These are phyloP conservation scores for Percopsis omiscomaycus DNA, from an alignment of 2,797 vertebrate species.

Conservation along the genomic window DNA sequence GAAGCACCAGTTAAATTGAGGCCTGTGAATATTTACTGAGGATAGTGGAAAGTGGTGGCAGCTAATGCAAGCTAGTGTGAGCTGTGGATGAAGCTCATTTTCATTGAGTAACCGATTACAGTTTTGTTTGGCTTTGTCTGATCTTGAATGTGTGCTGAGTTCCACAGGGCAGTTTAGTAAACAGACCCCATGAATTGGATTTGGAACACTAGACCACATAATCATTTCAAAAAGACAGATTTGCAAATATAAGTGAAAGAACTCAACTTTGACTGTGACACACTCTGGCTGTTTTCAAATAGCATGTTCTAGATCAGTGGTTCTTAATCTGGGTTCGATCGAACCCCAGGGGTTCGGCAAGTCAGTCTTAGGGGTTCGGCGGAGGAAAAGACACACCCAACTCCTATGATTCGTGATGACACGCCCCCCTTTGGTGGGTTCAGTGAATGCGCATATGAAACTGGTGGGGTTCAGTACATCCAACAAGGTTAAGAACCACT, in stretches of 20 bases:
- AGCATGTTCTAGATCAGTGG: too few species aligned
- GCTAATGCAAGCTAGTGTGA: constrained; percentile 45
- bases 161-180: constrained; percentile 12
- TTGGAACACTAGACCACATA: constrained; percentile 21
- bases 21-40: constrained; percentile 22
- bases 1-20: constrained; percentile 53
- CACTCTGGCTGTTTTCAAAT: constrained; percentile 10
- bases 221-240: constrained; percentile 23
- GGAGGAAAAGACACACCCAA: too few species aligned
- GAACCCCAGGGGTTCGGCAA: too few species aligned
- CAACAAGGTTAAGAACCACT: too few species aligned
- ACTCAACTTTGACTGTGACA: constrained; percentile 26
- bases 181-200: constrained; percentile 30
- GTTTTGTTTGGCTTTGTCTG: constrained; percentile 30
- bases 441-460: too few species aligned
- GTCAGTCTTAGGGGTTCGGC: too few species aligned
- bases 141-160: constrained; percentile 33
- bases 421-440: too few species aligned
- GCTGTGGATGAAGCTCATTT: constrained; percentile 33
- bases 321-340: too few species aligned
- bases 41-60: constrained; percentile 13
- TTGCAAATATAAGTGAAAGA: constrained; percentile 38
- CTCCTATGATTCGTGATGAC: too few species aligned
- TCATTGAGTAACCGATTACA: constrained; percentile 9
- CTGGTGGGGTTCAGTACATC: too few species aligned